phyloP scores from a whole-genome alignment of 2,797 vertebrate genomes.

The Mormyrops boulengeri region DNA sequence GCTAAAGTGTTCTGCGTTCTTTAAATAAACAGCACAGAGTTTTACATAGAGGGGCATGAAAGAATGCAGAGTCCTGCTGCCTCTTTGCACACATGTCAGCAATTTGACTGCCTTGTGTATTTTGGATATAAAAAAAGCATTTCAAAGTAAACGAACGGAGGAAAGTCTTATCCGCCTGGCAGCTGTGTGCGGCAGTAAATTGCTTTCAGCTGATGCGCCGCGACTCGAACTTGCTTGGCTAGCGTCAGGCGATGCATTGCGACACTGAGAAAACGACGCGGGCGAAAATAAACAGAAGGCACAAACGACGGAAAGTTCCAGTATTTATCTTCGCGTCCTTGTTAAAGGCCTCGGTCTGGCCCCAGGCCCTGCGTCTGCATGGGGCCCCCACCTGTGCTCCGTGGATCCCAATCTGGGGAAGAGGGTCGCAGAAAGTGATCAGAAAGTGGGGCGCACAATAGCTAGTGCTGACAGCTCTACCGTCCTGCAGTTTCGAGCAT shows the following conservation, averaged over 20 bases:
- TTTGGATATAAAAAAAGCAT: conserved; percentile 89
- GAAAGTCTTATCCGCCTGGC: conserved; percentile 87
- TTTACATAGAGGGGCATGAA: conserved; percentile 86
- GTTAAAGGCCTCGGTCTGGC: not conserved
- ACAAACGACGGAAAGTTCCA: conserved; percentile 66
- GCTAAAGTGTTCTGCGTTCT: conserved; percentile 88
- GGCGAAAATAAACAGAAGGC: conserved; percentile 68
- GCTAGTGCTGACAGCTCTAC: not conserved
- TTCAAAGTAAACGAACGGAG: conserved; percentile 92
- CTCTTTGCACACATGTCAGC: conserved; percentile 87
- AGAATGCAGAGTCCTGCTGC: conserved; percentile 82
- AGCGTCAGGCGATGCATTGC: conserved; percentile 80
- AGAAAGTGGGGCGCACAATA: not conserved
- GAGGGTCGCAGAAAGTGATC: not conserved
- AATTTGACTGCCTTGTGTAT: conserved; percentile 96
- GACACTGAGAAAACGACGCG: conserved; percentile 71
- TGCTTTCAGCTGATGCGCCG: conserved; percentile 90
- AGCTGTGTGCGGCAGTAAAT: conserved; percentile 83
- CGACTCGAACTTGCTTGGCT: conserved; percentile 82
- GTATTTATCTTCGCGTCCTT: conserved; percentile 39
- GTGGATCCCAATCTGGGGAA: not conserved
- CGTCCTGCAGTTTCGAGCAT: not conserved
- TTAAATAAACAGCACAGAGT: conserved; percentile 91
- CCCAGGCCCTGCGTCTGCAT: not conserved
- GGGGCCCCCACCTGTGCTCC: not conserved